Conservation (phyloP, 2,797 vertebrate species). For the Allobates femoralis region DNA sequence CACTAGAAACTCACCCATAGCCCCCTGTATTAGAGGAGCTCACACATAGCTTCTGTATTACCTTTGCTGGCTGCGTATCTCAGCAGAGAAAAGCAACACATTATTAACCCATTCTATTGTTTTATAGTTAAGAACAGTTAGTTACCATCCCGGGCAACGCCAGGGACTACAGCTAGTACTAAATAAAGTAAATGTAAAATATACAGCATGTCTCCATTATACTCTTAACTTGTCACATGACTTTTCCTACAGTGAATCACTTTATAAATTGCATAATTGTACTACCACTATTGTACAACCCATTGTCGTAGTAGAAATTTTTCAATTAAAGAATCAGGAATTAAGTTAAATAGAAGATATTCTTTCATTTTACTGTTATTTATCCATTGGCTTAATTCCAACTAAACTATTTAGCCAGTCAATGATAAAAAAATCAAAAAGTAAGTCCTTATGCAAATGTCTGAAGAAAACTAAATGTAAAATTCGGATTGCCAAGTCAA, state of each 20-base stretch:
- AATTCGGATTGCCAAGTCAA: neutral
- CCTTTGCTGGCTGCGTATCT: too few relatives aligned
- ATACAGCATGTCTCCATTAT: too few relatives aligned
- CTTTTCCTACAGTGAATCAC: neutral
- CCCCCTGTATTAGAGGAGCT: too few relatives aligned
- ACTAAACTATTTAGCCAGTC: neutral
- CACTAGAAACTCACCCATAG: too few relatives aligned
- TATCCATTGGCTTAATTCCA: neutral
- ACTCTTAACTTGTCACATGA: too few relatives aligned
- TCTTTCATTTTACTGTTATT: neutral
- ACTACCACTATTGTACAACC: neutral
- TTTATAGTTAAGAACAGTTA: too few relatives aligned
- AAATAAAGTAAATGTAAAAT: too few relatives aligned
- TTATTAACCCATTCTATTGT: too few relatives aligned
- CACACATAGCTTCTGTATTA: too few relatives aligned
- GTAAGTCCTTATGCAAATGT: neutral
- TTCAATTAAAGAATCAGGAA: neutral
- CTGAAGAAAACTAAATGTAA: neutral
- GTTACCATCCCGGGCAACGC: too few relatives aligned
- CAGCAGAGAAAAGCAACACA: too few relatives aligned
- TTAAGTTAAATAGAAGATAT: neutral
- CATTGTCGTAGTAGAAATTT: neutral
- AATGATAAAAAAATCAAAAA: neutral
- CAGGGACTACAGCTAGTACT: too few relatives aligned
- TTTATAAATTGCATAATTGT: neutral